These are phyloP conservation scores for Tetragonisca angustula DNA, from an alignment of 2,888 invertebrate species.

Conservation along the genomic window DNA sequence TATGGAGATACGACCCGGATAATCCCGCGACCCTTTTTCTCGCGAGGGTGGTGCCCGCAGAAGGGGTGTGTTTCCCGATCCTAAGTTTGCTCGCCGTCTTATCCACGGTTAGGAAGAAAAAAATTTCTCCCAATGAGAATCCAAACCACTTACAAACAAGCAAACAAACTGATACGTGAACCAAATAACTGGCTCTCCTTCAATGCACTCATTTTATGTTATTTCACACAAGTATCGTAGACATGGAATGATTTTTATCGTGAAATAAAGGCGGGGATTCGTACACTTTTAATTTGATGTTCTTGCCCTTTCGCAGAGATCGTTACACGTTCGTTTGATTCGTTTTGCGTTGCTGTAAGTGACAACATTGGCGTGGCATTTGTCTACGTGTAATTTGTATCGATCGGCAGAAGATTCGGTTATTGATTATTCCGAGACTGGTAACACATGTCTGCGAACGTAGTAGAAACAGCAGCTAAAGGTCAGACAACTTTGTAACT, in stretches of 20 bases:
- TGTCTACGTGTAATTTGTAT: not conserved
- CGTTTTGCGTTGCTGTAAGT: too few species aligned
- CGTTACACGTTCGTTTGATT: not conserved
- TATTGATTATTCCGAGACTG: not conserved
- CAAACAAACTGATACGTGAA: not conserved
- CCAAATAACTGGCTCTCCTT: not conserved
- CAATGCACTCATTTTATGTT: not conserved
- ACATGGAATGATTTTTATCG: not conserved
- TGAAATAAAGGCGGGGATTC: not conserved
- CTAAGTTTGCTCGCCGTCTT: constrained; percentile 38
- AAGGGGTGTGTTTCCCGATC: constrained; percentile 41
- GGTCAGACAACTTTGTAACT: constrained; percentile 26
- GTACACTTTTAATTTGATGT: not conserved
- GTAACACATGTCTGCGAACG: not conserved
- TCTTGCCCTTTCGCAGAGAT: too few species aligned
- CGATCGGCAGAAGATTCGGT: not conserved
- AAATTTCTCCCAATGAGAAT: constrained; percentile 29
- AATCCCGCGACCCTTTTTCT: constrained; percentile 60
- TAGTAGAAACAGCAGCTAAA: constrained; percentile 22
- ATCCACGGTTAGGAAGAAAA: constrained; percentile 44
- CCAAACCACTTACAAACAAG: not conserved
- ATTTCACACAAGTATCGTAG: not conserved
- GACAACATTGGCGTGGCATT: not conserved
- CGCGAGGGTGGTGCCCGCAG: not conserved
- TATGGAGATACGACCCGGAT: constrained; percentile 70